Percentiles rank a stretch among this genome's conserved stretches.
These are phyloP conservation scores for Dynastes maya DNA, from an alignment of 2,888 invertebrate genomes.

Conservation along the genomic window DNA sequence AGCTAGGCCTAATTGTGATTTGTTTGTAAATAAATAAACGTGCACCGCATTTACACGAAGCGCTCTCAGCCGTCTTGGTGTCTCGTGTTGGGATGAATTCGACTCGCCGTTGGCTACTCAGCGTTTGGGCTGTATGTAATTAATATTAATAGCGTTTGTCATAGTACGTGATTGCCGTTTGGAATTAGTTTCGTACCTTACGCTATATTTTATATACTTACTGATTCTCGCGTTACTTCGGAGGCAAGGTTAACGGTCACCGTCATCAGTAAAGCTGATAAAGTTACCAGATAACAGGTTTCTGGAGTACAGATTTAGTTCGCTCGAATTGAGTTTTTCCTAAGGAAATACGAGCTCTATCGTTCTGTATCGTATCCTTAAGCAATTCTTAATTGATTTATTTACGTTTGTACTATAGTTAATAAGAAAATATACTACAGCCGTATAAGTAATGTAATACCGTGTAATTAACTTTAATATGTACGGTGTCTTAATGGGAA, in stretches of 20 bases:
- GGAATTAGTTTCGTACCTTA: conserved; percentile 26
- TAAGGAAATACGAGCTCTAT: background rate
- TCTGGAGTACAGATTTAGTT: conserved; percentile 6
- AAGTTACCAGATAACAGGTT: conserved; percentile 24
- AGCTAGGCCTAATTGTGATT: conserved; percentile 1
- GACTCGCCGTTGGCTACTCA: conserved; percentile 18
- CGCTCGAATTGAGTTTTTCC: background rate
- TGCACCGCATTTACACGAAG: conserved; percentile 5
- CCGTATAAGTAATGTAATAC: background rate
- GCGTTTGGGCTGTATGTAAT: conserved; percentile 3
- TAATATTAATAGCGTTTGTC: conserved; percentile 32
- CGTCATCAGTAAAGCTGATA: conserved; percentile 32
- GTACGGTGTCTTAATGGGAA: background rate
- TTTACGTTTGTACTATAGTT: background rate
- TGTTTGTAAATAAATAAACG: conserved; percentile 23
- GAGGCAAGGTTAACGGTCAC: conserved; percentile 34
- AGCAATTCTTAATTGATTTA: conserved; percentile 9
- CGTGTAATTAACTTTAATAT: background rate
- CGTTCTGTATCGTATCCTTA: background rate
- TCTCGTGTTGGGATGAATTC: background rate
- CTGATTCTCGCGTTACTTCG: conserved; percentile 9
- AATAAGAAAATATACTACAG: background rate
- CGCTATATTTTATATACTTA: conserved; percentile 13
- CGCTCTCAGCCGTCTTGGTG: background rate
- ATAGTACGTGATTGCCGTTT: conserved; percentile 29